Evolutionary conservation across 2,113 vertebrate genomes (phyloP).

Genomic region (Zosterops hypoxanthus): DNA sequence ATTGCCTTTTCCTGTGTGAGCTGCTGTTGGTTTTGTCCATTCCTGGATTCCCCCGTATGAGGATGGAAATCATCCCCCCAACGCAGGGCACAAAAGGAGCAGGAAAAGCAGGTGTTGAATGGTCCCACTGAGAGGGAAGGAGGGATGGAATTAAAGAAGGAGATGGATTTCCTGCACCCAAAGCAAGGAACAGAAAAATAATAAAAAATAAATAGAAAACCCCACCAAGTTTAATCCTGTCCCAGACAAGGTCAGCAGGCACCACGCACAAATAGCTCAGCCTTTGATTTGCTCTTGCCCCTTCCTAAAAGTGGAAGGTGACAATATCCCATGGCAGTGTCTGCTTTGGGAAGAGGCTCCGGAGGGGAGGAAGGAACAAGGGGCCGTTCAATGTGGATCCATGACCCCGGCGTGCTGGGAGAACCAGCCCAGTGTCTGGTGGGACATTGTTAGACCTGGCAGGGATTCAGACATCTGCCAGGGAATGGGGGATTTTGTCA

Average conservation of each 20-base stretch:
- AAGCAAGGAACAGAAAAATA: neutral
- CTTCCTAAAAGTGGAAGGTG: neutral
- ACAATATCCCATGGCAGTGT: neutral
- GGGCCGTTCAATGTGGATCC: neutral
- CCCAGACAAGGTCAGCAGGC: neutral
- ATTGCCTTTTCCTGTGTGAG: neutral
- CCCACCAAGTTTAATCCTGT: conserved; percentile 38
- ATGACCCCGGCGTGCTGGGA: neutral
- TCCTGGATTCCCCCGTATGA: neutral
- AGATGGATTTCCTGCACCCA: neutral
- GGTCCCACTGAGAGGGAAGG: neutral
- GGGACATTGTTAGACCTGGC: neutral
- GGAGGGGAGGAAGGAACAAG: neutral
- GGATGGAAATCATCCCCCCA: neutral
- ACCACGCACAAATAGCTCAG: neutral
- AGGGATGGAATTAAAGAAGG: neutral
- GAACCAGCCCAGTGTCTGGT: neutral
- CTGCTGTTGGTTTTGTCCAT: neutral
- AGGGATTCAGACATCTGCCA: conserved; percentile 41
- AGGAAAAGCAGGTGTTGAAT: neutral
- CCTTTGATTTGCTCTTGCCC: neutral
- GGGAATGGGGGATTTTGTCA: neutral
- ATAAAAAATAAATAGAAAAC: too few relatives aligned
- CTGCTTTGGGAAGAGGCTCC: neutral
- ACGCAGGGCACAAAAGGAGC: neutral